A percentile compares a stretch with the other conserved stretches of the same genome.
Evolutionary conservation across 2,113 vertebrate genomes (phyloP).

Genomic region (Corythaeola cristata): DNA sequence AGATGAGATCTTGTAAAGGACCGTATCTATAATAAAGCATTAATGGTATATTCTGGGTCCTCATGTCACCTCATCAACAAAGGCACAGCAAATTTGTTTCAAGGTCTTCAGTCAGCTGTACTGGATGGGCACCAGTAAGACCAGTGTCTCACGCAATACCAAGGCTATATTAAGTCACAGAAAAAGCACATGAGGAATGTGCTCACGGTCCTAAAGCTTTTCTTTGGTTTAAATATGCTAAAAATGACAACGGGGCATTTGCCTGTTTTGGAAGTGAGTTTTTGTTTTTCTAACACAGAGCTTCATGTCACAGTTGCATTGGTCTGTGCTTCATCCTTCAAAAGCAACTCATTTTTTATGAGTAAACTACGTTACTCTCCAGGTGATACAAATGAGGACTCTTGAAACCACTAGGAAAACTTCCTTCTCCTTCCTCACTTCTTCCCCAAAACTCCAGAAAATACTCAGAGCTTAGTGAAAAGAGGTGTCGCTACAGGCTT

Average conservation of each 20-base stretch:
- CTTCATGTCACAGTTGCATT: neutral
- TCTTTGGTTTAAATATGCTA: neutral
- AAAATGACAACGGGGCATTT: neutral
- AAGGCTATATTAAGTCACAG: neutral
- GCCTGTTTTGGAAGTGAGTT: neutral
- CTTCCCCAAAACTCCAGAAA: neutral
- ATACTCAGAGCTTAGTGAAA: neutral
- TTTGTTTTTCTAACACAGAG: neutral
- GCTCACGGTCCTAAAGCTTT: neutral
- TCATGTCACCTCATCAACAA: neutral
- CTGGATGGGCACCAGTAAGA: neutral
- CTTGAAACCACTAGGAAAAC: neutral
- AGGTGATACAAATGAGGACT: neutral
- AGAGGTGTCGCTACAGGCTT: fast-evolving
- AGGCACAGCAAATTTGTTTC: neutral
- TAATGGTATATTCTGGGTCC: neutral
- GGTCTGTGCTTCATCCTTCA: neutral
- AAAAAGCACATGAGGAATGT: neutral
- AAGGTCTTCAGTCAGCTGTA: neutral
- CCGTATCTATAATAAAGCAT: neutral
- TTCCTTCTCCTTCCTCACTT: neutral
- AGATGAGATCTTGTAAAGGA: neutral
- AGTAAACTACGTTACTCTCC: neutral
- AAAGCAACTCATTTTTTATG: neutral
- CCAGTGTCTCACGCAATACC: fast-evolving